These are phyloP conservation scores for Pao palembangensis DNA, from an alignment of 2,113 vertebrate genomes.

Conservation along the genomic window DNA sequence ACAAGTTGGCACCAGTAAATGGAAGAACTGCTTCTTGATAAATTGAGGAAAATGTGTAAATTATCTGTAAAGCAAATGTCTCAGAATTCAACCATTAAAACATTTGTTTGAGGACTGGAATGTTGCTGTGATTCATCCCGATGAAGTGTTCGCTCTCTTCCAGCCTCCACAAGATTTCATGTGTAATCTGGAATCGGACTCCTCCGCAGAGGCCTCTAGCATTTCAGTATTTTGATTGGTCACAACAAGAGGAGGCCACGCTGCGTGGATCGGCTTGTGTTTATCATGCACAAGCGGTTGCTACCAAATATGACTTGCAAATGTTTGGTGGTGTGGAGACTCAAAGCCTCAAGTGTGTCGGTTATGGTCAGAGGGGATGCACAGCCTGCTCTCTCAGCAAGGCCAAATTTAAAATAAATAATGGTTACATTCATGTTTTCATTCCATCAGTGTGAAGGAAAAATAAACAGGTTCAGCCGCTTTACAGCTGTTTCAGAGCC, in stretches of 20 bases:
- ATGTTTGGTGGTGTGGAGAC: not conserved
- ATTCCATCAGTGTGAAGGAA: too few species aligned
- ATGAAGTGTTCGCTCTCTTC: too few species aligned
- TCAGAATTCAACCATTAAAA: slow-evolving; percentile 4
- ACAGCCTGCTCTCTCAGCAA: too few species aligned
- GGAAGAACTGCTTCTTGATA: not conserved
- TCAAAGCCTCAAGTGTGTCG: too few species aligned
- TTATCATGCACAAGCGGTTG: too few species aligned
- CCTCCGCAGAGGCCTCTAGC: slow-evolving; percentile 1
- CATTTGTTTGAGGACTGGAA: not conserved
- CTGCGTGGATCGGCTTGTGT: not conserved
- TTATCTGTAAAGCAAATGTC: slow-evolving; percentile 1
- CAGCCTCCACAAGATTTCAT: too few species aligned
- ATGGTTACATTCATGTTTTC: too few species aligned
- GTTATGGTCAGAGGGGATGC: too few species aligned
- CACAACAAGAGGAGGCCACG: not conserved
- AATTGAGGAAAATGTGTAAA: not conserved
- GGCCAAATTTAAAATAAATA: too few species aligned
- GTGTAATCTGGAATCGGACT: too few species aligned
- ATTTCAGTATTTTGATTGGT: not conserved
- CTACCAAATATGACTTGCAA: not conserved
- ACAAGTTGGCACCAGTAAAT: not conserved
- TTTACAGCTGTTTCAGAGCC: too few species aligned
- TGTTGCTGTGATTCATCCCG: slow-evolving; percentile 6
- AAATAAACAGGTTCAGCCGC: too few species aligned